Base-by-base conservation (phyloP, 92 coral and sea anemone species). In the Epizoanthus fatuus region DNA sequence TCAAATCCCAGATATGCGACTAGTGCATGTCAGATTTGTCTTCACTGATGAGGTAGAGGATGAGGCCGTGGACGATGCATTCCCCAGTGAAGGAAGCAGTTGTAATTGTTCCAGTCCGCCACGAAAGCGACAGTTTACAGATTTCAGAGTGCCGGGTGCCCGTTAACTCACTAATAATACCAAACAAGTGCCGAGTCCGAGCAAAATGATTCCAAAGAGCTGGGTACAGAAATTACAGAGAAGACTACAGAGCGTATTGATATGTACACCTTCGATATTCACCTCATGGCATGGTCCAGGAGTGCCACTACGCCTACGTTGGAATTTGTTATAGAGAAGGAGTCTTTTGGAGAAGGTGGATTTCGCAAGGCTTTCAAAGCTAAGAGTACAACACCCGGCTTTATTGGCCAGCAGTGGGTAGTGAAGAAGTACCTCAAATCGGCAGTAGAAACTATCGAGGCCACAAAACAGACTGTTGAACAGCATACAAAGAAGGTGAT, bases 191-290 rank as follows among this genome's bases (percentile, higher is more conserved):
- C 14, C 72, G 6, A 89, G 92, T 72, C 84, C 89, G 35, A 85
- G 93, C 74, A 86, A 88, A 70, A 75, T 88, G 59, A 53, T 52
- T 49, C 92, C 90, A 29, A 72, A 75, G 25, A 89, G 94, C 83
- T 92, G 72, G 95, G 92, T 16, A 88, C 84, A 38, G 63, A 72
- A 9, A 79, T 84, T 55, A 75, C 51, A 22, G 70, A 86, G 57
- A 89, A 70, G 4, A 53, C 84, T n/a, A 75, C 84, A 38, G 67
- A 86, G 49, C 64, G 58, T 55, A 84, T 82, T 10, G 74, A 71
- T 47, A 8, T 87, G 44, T 63, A 45, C 74, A 78, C 54, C 69
- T 86, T 67, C 59, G 58, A 87, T 73, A 67, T 87, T 42, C 84
- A 88, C 42, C 57, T 64, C 32, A 75, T 82, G 80, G 75, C 83